Evolutionary conservation across 2,797 vertebrate genomes (phyloP).

Genomic region (Gastrophryne carolinensis): DNA sequence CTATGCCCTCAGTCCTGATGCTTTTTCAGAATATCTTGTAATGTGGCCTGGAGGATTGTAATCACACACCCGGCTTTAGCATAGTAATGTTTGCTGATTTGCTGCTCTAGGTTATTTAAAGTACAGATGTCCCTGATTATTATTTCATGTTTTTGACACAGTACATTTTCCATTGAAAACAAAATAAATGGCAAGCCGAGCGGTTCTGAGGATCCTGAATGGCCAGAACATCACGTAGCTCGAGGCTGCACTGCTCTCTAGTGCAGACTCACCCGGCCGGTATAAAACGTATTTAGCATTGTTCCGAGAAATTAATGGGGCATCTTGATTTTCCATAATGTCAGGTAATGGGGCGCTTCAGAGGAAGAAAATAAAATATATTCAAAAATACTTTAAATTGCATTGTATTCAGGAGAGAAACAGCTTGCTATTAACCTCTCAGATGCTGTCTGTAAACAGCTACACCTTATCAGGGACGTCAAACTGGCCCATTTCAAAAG

Average conservation of each 20-base stretch:
- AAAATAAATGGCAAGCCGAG: neutral
- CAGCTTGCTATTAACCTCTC: slow-evolving; percentile 14
- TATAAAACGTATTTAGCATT: slow-evolving; percentile 37
- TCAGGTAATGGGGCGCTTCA: slow-evolving; percentile 47
- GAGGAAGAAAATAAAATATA: slow-evolving; percentile 5
- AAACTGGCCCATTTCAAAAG: too few species aligned
- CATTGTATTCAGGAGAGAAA: slow-evolving; percentile 11
- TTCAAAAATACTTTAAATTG: slow-evolving; percentile 3
- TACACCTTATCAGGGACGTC: too few species aligned
- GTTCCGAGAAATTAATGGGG: slow-evolving; percentile 42
- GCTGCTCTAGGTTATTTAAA: too few species aligned
- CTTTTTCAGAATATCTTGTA: too few species aligned
- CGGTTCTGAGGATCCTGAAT: neutral
- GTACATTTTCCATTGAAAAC: too few species aligned
- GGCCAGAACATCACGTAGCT: neutral
- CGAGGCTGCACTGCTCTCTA: slow-evolving; percentile 11
- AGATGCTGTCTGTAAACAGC: neutral
- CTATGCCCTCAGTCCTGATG: too few species aligned
- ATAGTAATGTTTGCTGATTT: too few species aligned
- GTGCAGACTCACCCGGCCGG: slow-evolving; percentile 10
- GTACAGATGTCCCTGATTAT: too few species aligned
- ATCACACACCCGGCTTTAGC: too few species aligned
- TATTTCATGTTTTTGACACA: too few species aligned
- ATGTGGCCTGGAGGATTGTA: too few species aligned
- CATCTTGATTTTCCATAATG: slow-evolving; percentile 46